phyloP scores from a whole-genome alignment of 1,140 invertebrate genomes.

The Mamestra configurata region DNA sequence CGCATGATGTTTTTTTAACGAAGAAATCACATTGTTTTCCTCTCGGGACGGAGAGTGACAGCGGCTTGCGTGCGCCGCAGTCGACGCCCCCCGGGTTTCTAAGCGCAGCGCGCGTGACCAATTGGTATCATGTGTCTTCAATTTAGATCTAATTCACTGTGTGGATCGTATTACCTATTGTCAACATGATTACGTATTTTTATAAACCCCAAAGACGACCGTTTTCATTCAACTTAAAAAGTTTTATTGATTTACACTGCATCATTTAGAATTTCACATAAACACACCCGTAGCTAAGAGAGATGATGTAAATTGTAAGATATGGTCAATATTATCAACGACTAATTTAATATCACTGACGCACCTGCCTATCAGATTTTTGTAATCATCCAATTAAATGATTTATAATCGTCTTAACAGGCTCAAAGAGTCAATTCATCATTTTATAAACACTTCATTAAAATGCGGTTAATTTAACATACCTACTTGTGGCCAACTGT shows the following conservation, averaged over 20 bases:
- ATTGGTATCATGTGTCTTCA: conserved; percentile 59
- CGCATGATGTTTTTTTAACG: conserved; percentile 55
- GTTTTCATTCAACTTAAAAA: background rate
- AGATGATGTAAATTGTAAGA: background rate
- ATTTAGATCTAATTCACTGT: conserved; percentile 54
- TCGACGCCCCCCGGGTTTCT: conserved; percentile 76
- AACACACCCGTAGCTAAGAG: background rate
- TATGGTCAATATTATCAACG: background rate
- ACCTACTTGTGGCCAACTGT: background rate
- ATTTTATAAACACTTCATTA: background rate
- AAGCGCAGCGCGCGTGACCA: conserved; percentile 73
- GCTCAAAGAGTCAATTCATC: background rate
- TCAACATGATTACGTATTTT: conserved; percentile 50
- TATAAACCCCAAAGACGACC: background rate
- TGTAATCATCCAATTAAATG: conserved; percentile 20
- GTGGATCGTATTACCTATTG: conserved; percentile 48
- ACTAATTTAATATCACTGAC: background rate
- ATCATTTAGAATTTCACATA: background rate
- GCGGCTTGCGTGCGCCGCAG: conserved; percentile 68
- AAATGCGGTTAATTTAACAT: background rate
- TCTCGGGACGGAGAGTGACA: conserved; percentile 74
- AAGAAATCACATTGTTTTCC: conserved; percentile 75
- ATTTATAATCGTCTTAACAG: conserved; percentile 7
- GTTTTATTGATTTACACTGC: background rate
- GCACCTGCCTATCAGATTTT: background rate